Base-by-base conservation (phyloP, 2,888 invertebrate genomes). In the Pocota personata region DNA sequence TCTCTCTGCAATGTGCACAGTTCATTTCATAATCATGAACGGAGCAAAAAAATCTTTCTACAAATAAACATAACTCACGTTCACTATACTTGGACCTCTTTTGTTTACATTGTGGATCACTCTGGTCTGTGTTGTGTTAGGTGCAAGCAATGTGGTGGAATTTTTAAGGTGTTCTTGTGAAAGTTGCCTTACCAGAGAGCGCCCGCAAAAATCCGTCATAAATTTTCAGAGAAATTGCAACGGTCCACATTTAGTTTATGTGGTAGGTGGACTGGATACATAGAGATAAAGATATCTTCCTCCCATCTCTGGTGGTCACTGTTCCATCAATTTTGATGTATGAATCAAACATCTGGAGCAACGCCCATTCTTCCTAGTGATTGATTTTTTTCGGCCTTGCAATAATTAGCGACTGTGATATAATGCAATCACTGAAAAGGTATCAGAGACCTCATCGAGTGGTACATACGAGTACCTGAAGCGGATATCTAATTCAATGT, bases 61-160 rank as follows among this genome's bases (percentile, higher is more conserved):
- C 72, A 77, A 82, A 82, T 72, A 83, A 77, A 77, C 76, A 76
- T 66, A 14, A 66, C 57, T 55, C 46, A 55, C 66, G 57, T 19
- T 40, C 50, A 14, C 2, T 40, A 27, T n/a, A 48, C 46, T 57
- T 46, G 73, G 32, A 14, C 43, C 40, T 50, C 52, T 64, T 66
- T 77, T 83, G 77, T 83, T 83, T 83, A 83, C 72, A 37, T 73
- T 75, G 12, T 7, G 37, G 60, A 69, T 75, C 60, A 77, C 58
- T 72, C 48, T 19, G 48, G 55, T 12, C 64, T 79, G 57, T 58
- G 64, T 76, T 82, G 60, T 71, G 76, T 71, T 76, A 71, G 64
- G 50, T 76, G 71, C 57, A 27, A 35, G 19, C 62, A 64, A 71
- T 82, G 62, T 64, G 82, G 57, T 43, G 37, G 67, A 43, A 37